phyloP scores from a whole-genome alignment of 1,140 invertebrate genomes.

The Eulimnadia texana region DNA sequence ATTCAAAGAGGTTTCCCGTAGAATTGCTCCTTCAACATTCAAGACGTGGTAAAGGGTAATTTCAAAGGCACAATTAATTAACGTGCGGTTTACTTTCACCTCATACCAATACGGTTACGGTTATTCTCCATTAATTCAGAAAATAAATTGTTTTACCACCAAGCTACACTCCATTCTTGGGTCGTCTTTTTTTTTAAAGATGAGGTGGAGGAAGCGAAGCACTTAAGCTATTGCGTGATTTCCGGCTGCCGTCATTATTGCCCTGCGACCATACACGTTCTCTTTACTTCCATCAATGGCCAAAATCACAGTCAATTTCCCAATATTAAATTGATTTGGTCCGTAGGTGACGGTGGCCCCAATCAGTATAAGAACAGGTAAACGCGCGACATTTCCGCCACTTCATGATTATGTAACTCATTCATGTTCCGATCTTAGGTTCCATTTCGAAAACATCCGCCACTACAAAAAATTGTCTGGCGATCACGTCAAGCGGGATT shows the following conservation, averaged over 20 bases:
- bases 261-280: neutral
- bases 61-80: too few species aligned
- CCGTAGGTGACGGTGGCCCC: neutral
- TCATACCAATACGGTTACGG: neutral
- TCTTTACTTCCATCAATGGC: neutral
- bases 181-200: neutral
- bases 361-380: neutral
- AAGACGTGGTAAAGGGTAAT: neutral
- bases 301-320: neutral
- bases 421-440: neutral
- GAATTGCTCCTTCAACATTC: neutral
- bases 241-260: neutral
- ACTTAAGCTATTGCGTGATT: neutral
- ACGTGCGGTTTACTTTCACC: neutral
- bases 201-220: neutral
- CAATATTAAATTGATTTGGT: neutral
- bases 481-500: conserved; percentile 20
- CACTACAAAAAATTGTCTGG: conserved; percentile 23
- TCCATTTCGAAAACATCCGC: conserved; percentile 22
- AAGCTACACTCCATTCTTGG: neutral
- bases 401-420: neutral
- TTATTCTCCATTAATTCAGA: neutral
- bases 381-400: neutral
- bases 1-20: neutral
- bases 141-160: neutral